These are phyloP conservation scores for Odontophorus gujanensis DNA, from an alignment of 2,113 vertebrate species.

Conservation along the genomic window DNA sequence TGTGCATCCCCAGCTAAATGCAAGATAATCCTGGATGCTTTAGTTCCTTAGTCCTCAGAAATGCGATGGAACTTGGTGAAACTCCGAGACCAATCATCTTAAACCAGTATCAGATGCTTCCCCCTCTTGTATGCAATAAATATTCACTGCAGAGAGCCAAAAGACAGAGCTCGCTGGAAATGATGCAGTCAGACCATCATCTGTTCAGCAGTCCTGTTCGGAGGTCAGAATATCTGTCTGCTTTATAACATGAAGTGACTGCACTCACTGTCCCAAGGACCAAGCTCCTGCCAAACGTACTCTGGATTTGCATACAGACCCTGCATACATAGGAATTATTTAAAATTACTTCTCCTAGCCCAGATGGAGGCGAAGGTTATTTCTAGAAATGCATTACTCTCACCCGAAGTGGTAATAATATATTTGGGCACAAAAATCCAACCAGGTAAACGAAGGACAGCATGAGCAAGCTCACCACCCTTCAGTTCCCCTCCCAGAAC, in stretches of 20 bases:
- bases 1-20: neutral
- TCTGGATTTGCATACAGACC: neutral
- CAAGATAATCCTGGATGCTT: neutral
- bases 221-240: neutral
- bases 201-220: conserved; percentile 8
- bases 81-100: neutral
- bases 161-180: neutral
- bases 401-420: neutral
- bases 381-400: neutral
- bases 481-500: neutral
- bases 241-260: neutral
- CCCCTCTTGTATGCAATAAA: neutral
- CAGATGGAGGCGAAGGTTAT: neutral
- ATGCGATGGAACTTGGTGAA: neutral
- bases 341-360: neutral
- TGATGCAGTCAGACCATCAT: neutral
- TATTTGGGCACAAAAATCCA: neutral
- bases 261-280: neutral
- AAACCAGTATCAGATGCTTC: conserved; percentile 6
- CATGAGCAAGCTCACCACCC: neutral
- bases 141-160: neutral
- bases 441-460: neutral
- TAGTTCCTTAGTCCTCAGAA: neutral
- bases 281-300: neutral
- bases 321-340: neutral